A percentile compares a stretch with the other conserved stretches of the same genome.
These are phyloP conservation scores for Eulemur albifrons DNA, from an alignment of 2,797 vertebrate genomes.

Conservation along the genomic window DNA sequence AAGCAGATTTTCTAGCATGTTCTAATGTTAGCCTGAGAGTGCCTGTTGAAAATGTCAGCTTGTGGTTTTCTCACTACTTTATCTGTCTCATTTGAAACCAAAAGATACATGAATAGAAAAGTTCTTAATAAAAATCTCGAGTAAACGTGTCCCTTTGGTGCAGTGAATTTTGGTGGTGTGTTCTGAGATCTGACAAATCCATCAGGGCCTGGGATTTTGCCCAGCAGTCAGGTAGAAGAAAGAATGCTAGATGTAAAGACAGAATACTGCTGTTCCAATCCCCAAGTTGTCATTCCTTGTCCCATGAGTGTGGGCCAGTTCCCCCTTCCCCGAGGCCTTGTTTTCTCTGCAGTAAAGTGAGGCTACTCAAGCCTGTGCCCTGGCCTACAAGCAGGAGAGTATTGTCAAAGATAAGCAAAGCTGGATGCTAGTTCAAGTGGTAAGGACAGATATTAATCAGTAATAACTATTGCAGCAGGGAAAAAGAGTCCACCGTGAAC, in stretches of 20 bases:
- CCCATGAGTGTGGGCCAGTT: accelerated
- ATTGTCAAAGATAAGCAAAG: too few relatives aligned
- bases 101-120: neutral
- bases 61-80: neutral
- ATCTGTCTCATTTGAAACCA: neutral
- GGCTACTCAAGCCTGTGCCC: accelerated
- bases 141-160: neutral
- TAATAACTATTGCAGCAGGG: neutral
- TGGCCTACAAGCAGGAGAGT: neutral
- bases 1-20: neutral
- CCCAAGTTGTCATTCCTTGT: accelerated
- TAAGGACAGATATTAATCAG: neutral
- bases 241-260: neutral
- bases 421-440: neutral
- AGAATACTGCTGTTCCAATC: neutral
- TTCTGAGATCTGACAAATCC: neutral
- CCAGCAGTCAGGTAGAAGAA: neutral
- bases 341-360: neutral
- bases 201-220: neutral
- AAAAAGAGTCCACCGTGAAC: neutral
- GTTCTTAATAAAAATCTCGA: neutral
- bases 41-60: neutral
- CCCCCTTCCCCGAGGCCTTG: too few relatives aligned
- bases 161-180: neutral
- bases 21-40: neutral